Conservation (phyloP, 2,797 vertebrate genomes). For the Rhyacichthys aspro region DNA sequence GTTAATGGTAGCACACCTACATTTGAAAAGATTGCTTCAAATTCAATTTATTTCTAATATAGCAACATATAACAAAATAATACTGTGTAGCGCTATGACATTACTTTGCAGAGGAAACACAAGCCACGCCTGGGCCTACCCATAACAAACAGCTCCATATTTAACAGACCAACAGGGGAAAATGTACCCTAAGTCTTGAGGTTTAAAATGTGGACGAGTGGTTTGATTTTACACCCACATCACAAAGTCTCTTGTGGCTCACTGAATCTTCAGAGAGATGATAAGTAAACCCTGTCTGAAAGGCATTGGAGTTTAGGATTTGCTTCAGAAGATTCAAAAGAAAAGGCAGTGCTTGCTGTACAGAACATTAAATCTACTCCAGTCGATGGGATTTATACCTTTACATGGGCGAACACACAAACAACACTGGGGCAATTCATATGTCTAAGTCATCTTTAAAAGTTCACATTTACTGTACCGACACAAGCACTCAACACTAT, state of each 20-base stretch:
- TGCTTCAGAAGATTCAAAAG: slow-evolving; percentile 25
- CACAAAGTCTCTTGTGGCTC: slow-evolving; percentile 9
- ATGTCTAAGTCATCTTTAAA: slow-evolving; percentile 6
- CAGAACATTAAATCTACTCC: slow-evolving; percentile 23
- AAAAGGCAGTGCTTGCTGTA: slow-evolving; percentile 24
- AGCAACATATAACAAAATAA: too few relatives aligned
- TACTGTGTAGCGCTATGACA: too few relatives aligned
- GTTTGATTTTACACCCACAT: slow-evolving; percentile 17
- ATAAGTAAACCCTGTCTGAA: slow-evolving; percentile 13
- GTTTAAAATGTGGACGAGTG: slow-evolving; percentile 12
- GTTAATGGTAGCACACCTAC: too few relatives aligned
- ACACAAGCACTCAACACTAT: too few relatives aligned
- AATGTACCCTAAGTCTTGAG: slow-evolving; percentile 15
- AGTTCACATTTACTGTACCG: too few relatives aligned
- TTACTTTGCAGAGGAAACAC: too few relatives aligned
- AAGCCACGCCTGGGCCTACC: too few relatives aligned
- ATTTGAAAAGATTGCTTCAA: too few relatives aligned
- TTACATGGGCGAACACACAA: slow-evolving; percentile 34
- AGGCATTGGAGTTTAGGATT: slow-evolving; percentile 19
- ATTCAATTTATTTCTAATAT: too few relatives aligned
- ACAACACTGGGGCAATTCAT: slow-evolving; percentile 12
- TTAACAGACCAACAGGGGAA: too few relatives aligned
- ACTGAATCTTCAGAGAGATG: slow-evolving; percentile 22
- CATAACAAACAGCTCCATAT: too few relatives aligned
- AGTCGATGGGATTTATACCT: slow-evolving; percentile 23